Base-by-base conservation (phyloP, 1,140 invertebrate species). In the Microplitis demolitor region DNA sequence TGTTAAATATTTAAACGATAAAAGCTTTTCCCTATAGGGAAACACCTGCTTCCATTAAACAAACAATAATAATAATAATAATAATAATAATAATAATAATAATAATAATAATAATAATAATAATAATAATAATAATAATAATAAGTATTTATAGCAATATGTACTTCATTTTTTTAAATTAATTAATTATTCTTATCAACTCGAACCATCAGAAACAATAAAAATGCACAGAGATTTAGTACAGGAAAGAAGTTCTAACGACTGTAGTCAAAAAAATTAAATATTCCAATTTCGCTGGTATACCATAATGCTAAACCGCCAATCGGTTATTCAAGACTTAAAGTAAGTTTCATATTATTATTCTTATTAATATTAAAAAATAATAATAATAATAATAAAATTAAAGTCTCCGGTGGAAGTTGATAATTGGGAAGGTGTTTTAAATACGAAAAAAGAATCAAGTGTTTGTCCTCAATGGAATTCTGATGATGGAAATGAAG, bases 401-500 rank as follows among this genome's bases (percentile, higher is more conserved):
- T 51, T 71, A 3, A 56, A 80, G 76, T 74, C 74, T 24, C 76
- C 79, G 1, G 34, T 72, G 37, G 72, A 75, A 66, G 63, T 60
- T 66, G 34, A 75, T 11, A 2, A 63, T 45, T 83, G 81, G 81
- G 56, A 5, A 0, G 35, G 66, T 3, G 68, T 76, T 0, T 45
- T 76, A 3, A 14, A 72, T 6, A 64, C 77, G 0, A 68, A 68
- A 5, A 2, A 51, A 24, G 77, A 79, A 24, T 76, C 72, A 60
- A 74, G 6, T n/a, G 13, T 51, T 24, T 83, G 82, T 34, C 54
- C 76, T 4, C 78, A 79, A 68, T 31, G 73, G 33, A 68, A 68
- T 66, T 24, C 1, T 4, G n/a, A 60, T 39, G 63, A 9, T 3
- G 88, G 88, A 13, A 77, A 84, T 33, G 92, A 93, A 81, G 90